Evolutionary conservation across 2,113 vertebrate species (phyloP).

Genomic region (Oenanthe oenanthe): DNA sequence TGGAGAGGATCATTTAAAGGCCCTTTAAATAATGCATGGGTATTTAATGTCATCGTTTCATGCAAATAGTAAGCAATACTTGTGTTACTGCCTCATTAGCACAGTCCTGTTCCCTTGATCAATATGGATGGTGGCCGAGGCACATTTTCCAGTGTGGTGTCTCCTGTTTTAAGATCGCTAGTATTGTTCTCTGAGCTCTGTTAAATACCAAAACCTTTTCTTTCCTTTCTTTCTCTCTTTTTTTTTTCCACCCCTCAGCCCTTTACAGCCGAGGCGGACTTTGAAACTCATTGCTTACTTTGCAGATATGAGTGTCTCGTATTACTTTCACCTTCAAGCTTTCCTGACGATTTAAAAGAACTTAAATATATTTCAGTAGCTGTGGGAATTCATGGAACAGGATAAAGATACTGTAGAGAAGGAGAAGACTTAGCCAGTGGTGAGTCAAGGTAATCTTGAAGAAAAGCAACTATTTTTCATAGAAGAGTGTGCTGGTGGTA

Average conservation of each 20-base stretch:
- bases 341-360: background rate
- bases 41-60: slow-evolving; percentile 6
- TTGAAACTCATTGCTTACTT: slow-evolving; percentile 31
- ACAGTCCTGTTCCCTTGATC: slow-evolving; percentile 13
- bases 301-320: background rate
- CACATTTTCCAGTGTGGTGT: background rate
- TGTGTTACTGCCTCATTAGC: slow-evolving; percentile 39
- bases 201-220: background rate
- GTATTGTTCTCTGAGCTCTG: background rate
- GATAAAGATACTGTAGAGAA: background rate
- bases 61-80: slow-evolving; percentile 27
- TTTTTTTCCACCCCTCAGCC: fast-evolving
- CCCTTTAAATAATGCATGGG: background rate
- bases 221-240: background rate
- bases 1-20: background rate
- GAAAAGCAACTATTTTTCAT: background rate
- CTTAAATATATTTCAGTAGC: background rate
- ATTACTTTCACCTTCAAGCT: background rate
- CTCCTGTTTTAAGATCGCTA: background rate
- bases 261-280: background rate
- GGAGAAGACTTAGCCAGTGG: background rate
- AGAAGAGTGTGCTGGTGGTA: background rate
- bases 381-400: background rate
- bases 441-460: background rate
- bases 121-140: slow-evolving; percentile 40